Base-by-base conservation (phyloP, 2,113 vertebrate genomes). In the Cercocebus atys region DNA sequence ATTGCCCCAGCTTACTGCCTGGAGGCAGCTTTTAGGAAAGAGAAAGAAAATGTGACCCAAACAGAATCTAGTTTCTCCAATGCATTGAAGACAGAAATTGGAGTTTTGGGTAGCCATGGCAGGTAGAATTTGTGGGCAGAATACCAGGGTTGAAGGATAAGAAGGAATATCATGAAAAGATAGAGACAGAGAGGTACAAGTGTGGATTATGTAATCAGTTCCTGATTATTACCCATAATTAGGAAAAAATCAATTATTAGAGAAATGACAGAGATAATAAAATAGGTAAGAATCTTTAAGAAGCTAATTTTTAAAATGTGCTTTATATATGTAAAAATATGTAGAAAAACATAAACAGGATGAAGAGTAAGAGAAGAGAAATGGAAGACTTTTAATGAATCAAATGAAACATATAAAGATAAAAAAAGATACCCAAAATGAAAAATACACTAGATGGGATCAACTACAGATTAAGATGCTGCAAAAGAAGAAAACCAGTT, bases 11-110 rank as follows among this genome's bases (percentile, higher is more conserved):
- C 30, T 86, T 78, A 86, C 5, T 57, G 25, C 18, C n/a, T 43
- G 2, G 7, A 50, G 22, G 23, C 7, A 75, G 4, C 88, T 93
- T 97, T 32, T 22, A 55, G 32, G 35, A 70, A 22, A 82, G 12
- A 96, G 22, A 20, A 96, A 88, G 18, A 81, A 93, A 76, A 59
- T 35, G n/a, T 13, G 45, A 88, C 14, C 22, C 5, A 92, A 93
- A n/a, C 4, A 78, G 11, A 91, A 35, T n/a, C 11, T 5, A 16
- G 16, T 81, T 76, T 59, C 12, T 45, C 73, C 6, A 50, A 79
- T 38, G 3, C 14, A 73, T 18, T 88, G 32, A 80, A 72, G 64
- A 81, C 3, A 66, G 10, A 86, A 93, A 95, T 0, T 86, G 38
- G 20, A 82, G 45, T 81, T 84, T 61, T 76, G 35, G 11, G 16